Evolutionary conservation across 2,113 vertebrate genomes (phyloP), one percentile per base, ranked within the genome.

Genomic region (Cephalopholis sonnerati): DNA sequence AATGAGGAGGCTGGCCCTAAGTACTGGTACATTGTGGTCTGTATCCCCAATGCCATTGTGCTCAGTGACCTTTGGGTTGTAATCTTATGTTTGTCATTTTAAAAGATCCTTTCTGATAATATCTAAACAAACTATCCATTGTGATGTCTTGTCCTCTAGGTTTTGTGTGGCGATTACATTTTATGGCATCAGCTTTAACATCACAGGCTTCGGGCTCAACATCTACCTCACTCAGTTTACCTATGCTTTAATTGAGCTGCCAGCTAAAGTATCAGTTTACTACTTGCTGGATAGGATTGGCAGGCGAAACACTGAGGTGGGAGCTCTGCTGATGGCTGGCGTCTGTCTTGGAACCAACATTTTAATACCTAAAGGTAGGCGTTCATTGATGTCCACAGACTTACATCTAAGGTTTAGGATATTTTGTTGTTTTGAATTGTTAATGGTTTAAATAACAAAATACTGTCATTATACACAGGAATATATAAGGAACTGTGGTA

Each of bases 171-270:
- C 95, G 8, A 73, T 20, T 8, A 53, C 91, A 54, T 94, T 85
- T 89, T 96, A 95, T 20, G 94, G 95, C 46, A 95, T 96, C 82
- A 94, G 92, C 87, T 94, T 96, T 70, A 95, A 95, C 74, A 90
- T 95, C 55, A 77, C 89, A 20, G 93, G 95, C 51, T 94, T 96
- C 46, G 93, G 95, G 27, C 77, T 96, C 54, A 93, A 91, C n/a
- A 86, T 95, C 15, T 94, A 94, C 76, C 84, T 96, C 7, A 96
- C 95, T 64, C 95, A 96, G 32, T 93, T 95, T 53, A 82, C 76
- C 7, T 96, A 95, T 16, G 90, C 68, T 25, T 3, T 77, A 7
- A 86, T 95, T 74, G 95, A 96, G 74, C 0, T 96, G n/a, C 95
- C 95, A 11, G 86, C 93, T 57, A 96, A 96, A 93, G 0, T 91